Conservation (phyloP, 2,113 vertebrate genomes). For the Steatornis caripensis region DNA sequence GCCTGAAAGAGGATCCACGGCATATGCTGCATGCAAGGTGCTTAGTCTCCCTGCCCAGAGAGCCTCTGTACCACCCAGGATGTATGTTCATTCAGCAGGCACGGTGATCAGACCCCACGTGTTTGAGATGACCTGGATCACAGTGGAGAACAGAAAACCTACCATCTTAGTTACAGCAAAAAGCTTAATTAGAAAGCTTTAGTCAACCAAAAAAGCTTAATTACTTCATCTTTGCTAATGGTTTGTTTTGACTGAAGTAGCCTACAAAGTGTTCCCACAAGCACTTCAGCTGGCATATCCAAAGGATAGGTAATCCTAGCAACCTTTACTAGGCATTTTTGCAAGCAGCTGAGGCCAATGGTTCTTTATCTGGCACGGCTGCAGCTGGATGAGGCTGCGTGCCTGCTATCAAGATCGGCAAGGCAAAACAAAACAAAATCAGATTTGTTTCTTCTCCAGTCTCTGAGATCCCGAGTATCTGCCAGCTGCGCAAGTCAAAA, state of each 20-base stretch:
- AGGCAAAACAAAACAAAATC: background rate
- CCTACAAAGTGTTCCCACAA: background rate
- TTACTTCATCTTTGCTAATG: background rate
- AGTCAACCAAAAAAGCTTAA: background rate
- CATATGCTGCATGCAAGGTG: background rate
- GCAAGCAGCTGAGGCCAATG: background rate
- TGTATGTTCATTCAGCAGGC: background rate
- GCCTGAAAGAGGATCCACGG: background rate
- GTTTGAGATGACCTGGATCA: accelerated
- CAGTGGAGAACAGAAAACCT: background rate
- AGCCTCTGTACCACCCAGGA: background rate
- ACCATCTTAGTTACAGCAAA: background rate
- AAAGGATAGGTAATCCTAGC: background rate
- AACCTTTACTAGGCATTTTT: background rate
- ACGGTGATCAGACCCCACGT: accelerated
- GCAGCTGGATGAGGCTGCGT: background rate
- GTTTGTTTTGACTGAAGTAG: background rate
- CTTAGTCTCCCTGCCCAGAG: background rate
- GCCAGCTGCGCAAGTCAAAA: background rate
- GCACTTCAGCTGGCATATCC: background rate
- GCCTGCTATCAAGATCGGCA: background rate
- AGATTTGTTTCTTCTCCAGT: background rate
- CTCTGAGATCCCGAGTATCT: background rate
- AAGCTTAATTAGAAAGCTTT: background rate
- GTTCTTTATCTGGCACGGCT: background rate